A percentile compares a stretch with the other conserved stretches of the same genome.
Conservation (phyloP, 2,797 vertebrate species). For the Xenentodon cancila region DNA sequence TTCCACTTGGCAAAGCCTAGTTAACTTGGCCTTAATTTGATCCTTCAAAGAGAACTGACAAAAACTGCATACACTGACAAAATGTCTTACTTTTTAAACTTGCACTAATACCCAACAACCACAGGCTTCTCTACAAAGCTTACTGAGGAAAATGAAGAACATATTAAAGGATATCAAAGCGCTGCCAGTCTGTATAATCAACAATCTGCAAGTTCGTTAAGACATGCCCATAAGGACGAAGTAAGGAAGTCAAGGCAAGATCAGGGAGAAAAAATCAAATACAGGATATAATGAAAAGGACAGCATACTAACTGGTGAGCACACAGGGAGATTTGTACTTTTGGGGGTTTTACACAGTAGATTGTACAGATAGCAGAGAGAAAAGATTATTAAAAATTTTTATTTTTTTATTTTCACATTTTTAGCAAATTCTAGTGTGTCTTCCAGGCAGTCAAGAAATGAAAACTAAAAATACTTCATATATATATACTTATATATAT, state of each 20-base stretch:
- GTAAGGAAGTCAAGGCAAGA: neutral
- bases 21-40: too few species aligned
- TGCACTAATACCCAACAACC: conserved; percentile 1
- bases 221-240: neutral
- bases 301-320: neutral
- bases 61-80: too few species aligned
- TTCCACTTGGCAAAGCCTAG: too few species aligned
- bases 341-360: neutral
- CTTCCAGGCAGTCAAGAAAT: neutral
- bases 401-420: too few species aligned
- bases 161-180: conserved; percentile 9
- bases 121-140: neutral
- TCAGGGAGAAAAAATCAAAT: neutral
- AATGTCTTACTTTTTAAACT: neutral
- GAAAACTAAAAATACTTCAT: neutral
- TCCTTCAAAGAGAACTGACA: too few species aligned
- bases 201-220: neutral
- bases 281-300: neutral
- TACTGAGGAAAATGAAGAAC: neutral
- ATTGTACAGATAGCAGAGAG: too few species aligned
- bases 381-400: neutral
- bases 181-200: neutral
- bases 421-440: neutral
- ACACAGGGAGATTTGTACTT: too few species aligned
- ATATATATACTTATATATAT: too few species aligned